Base-by-base conservation (phyloP, 2,888 invertebrate genomes). In the Leptura quadrifasciata region DNA sequence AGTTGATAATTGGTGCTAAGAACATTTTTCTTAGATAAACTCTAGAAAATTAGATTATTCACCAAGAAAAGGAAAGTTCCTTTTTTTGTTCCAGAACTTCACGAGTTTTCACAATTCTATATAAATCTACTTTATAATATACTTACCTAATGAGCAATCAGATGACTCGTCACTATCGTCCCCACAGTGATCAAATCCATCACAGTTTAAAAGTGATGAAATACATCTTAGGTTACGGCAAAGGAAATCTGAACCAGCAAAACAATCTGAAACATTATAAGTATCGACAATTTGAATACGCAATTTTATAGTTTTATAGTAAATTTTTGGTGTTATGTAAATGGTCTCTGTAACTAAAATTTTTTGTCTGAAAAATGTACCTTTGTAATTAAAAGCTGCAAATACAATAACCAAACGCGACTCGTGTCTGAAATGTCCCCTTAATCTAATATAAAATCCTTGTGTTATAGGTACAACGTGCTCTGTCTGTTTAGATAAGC, bases 131-230 rank as follows among this genome's bases (percentile, higher is more conserved):
- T 20, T 0, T 20, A 0, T 17, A 20, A 18, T 10, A 20, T 57
- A 52, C 15, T 4, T 54, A 91, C 91, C 91, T 87, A 89, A 88
- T 68, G 91, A 91, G 80, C 94, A 94, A 64, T 92, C 90, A 0
- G 92, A 91, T 2, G 78, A 80, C 86, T 94, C 94, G 86, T 94
- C 94, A 80, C 93, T 93, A 77, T 91, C 91, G 86, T 94, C 94
- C 0, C 94, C 95, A 82, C 95, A 95, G 82, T 95, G 94, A 88
- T 95, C 94, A 81, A 94, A 94, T 8, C 94, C 94, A 87, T 95
- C 95, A 85, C 95, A 95, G 72, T 92, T 92, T 52, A 95, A 87
- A 24, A 92, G 91, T 64, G 90, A 91, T 0, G 93, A 92, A 82
- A 94, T 93, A 85, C 95, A 95, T 74, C 94, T 91, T 82, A 93